phyloP scores from a whole-genome alignment of 2,888 invertebrate genomes.

The Trissonchulus latispiculum region DNA sequence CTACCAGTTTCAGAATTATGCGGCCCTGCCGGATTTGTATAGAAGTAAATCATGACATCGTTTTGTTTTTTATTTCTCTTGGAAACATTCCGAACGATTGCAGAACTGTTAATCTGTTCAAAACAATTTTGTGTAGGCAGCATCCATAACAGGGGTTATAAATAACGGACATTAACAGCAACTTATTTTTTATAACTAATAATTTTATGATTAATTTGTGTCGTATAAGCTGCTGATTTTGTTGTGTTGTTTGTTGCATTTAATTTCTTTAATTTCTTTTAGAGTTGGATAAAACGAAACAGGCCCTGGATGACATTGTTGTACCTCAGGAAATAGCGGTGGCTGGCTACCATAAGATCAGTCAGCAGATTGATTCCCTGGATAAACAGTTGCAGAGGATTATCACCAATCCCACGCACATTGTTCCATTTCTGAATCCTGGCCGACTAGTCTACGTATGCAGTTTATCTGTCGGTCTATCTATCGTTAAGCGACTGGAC shows the following conservation, averaged over 20 bases:
- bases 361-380: slow-evolving; percentile 28
- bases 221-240: too few relatives aligned
- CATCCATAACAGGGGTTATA: too few relatives aligned
- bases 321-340: slow-evolving; percentile 65
- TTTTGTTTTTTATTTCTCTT: too few relatives aligned
- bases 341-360: slow-evolving; percentile 63
- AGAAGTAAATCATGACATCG: slow-evolving; percentile 70
- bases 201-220: too few relatives aligned
- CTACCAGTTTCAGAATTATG: slow-evolving; percentile 97
- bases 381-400: slow-evolving; percentile 61
- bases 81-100: too few relatives aligned
- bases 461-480: too few relatives aligned
- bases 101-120: too few relatives aligned
- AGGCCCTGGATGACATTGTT: slow-evolving; percentile 56
- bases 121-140: too few relatives aligned
- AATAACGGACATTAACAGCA: too few relatives aligned
- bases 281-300: slow-evolving; percentile 60
- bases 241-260: too few relatives aligned
- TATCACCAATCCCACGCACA: slow-evolving; percentile 71
- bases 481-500: too few relatives aligned
- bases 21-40: slow-evolving; percentile 76
- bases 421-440: slow-evolving; percentile 85
- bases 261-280: slow-evolving; percentile 35
- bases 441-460: slow-evolving; percentile 78
- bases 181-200: too few relatives aligned